These are phyloP conservation scores for Cheilinus undulatus DNA, from an alignment of 2,113 vertebrate species.

Conservation along the genomic window DNA sequence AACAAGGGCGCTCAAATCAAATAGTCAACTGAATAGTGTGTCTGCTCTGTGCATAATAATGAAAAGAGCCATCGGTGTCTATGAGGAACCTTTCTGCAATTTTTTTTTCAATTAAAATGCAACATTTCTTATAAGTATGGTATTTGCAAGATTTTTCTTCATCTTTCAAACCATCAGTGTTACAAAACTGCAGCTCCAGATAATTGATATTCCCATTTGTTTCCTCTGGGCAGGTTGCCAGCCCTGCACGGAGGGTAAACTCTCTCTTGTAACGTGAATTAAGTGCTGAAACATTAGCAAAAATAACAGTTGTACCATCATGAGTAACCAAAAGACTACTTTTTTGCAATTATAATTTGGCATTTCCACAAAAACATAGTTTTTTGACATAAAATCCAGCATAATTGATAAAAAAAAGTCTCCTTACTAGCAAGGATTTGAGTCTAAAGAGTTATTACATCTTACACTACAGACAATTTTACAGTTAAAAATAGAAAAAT, in stretches of 20 bases:
- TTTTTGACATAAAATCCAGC: neutral
- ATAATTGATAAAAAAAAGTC: no score
- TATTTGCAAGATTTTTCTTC: neutral
- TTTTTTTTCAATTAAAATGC: neutral
- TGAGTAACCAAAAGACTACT: neutral
- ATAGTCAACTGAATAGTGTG: neutral
- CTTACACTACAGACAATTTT: slow-evolving; percentile 23
- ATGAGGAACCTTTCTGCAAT: neutral
- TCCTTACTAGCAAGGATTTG: neutral
- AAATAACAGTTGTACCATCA: neutral
- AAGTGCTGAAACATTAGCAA: neutral
- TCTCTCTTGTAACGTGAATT: neutral
- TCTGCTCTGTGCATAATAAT: neutral
- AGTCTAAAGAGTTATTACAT: neutral
- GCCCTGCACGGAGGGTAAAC: neutral
- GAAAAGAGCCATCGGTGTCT: neutral
- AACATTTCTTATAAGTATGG: neutral
- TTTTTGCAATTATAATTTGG: neutral
- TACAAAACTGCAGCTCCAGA: slow-evolving; percentile 3
- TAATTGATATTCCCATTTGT: slow-evolving; percentile 1
- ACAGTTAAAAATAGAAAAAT: slow-evolving; percentile 18
- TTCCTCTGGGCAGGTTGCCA: neutral
- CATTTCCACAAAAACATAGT: no score
- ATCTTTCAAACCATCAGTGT: slow-evolving; percentile 3
- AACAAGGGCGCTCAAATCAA: neutral